phyloP scores from a whole-genome alignment of 2,113 vertebrate genomes.

The Vidua macroura region DNA sequence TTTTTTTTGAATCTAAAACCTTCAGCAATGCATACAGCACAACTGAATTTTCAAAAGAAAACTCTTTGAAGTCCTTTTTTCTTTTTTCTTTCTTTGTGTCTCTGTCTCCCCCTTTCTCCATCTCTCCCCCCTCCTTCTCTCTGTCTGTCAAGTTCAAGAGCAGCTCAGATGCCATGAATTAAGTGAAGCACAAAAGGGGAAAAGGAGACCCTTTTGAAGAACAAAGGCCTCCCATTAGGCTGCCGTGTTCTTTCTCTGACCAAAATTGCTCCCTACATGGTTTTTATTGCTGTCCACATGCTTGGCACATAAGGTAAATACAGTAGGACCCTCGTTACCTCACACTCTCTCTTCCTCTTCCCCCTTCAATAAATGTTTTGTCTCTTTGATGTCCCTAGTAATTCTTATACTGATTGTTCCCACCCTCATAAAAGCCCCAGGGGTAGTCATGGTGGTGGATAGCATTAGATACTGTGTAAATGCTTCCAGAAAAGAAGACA shows the following conservation, averaged over 20 bases:
- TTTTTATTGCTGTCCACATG: slow-evolving; percentile 76
- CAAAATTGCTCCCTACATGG: slow-evolving; percentile 73
- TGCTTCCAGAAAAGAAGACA: slow-evolving; percentile 64
- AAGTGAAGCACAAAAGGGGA: slow-evolving; percentile 80
- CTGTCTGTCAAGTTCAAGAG: slow-evolving; percentile 83
- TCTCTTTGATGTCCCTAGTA: slow-evolving; percentile 71
- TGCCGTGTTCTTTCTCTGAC: slow-evolving; percentile 78
- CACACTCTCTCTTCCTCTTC: slow-evolving; percentile 59
- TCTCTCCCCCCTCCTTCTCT: slow-evolving; percentile 57
- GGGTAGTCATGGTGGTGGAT: slow-evolving; percentile 64
- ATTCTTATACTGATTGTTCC: slow-evolving; percentile 73
- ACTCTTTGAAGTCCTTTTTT: slow-evolving; percentile 70
- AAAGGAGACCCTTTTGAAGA: slow-evolving; percentile 82
- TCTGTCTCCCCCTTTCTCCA: slow-evolving; percentile 55
- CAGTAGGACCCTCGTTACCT: slow-evolving; percentile 74
- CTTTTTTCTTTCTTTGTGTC: slow-evolving; percentile 69
- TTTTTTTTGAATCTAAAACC: slow-evolving; percentile 61
- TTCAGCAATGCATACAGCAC: slow-evolving; percentile 62
- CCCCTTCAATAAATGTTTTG: slow-evolving; percentile 62
- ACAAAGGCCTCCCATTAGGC: slow-evolving; percentile 81
- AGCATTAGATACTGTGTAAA: slow-evolving; percentile 57
- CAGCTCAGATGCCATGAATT: slow-evolving; percentile 82
- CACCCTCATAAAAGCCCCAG: slow-evolving; percentile 57
- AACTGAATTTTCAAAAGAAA: slow-evolving; percentile 70
- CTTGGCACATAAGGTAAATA: slow-evolving; percentile 77